Evolutionary conservation across 2,797 vertebrate genomes (phyloP), one percentile per base, ranked within the genome.

Genomic region (Allobates femoralis): DNA sequence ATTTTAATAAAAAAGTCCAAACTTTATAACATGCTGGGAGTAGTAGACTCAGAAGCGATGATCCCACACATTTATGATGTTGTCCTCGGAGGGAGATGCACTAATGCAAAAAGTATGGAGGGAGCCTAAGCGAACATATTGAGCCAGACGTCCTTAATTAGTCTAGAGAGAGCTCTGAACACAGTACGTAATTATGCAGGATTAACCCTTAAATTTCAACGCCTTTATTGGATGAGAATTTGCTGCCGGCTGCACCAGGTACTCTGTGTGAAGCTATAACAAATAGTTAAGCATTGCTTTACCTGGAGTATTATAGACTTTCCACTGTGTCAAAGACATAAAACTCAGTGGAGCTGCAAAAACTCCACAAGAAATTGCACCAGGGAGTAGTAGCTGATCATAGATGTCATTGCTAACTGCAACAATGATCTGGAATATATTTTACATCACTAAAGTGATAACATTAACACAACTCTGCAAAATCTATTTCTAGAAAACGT

Each of bases 101-200:
- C 60, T 85, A 78, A 85, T 58, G 75, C 23, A 69, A 56, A 84
- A 85, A 69, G 23, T 76, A 71, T 79, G 69, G 67, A 41, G 83
- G 50, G 62, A 69, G n/a, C n/a, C 21, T 85, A 78, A 30, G 50
- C 8, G 58, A 79, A 50, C 50, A 85, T 79, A 79, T 66, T 79
- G 62, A 85, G 83, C 60, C 74, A 85, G 74, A 56, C 83, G 77
- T 67, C 23, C 30, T 56, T 69, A 85, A 85, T 79, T 79, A 79
- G 76, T 73, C 84, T 79, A 34, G 32, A 79, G 76, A 79, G 76
- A 78, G 84, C 76, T 56, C 34, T 71, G 51, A 85, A 51, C 50
- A 3, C 51, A 41, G 62, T 8, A 32, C 53, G 60, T 46, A 79
- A 79, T 85, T 79, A 85, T 60, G 64, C 23, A 71, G 56, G 12